A percentile compares a stretch with the other conserved stretches of the same genome.
phyloP scores from a whole-genome alignment of 2,888 invertebrate genomes.

The Cheilosia impressa region DNA sequence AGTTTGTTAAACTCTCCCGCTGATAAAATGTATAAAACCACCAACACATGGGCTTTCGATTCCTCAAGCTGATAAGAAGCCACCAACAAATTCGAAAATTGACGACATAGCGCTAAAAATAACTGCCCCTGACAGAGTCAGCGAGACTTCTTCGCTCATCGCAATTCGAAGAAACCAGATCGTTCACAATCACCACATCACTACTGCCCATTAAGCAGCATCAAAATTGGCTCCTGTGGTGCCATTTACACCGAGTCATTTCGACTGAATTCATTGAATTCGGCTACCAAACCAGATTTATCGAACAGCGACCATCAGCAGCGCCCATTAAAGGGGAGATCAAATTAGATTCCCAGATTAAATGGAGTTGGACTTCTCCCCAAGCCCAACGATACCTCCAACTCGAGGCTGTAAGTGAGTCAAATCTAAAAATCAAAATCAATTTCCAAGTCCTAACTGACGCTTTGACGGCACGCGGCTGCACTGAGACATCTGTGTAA shows the following conservation, averaged over 20 bases:
- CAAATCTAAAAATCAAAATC: constrained; percentile 16
- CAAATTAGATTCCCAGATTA: constrained; percentile 16
- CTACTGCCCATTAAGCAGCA: constrained; percentile 6
- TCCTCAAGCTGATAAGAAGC: constrained; percentile 10
- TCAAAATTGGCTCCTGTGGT: constrained; percentile 48
- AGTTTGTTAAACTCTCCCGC: constrained; percentile 27
- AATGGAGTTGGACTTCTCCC: background rate
- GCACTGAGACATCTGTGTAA: constrained; percentile 37
- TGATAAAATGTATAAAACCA: constrained; percentile 18
- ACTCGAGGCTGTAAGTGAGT: background rate
- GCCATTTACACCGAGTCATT: constrained; percentile 39
- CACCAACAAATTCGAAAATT: constrained; percentile 41
- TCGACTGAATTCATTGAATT: constrained; percentile 45
- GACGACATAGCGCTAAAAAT: constrained; percentile 28
- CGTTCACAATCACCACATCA: background rate
- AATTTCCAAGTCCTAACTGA: constrained; percentile 16
- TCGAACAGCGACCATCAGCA: constrained; percentile 9
- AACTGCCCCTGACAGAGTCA: constrained; percentile 16
- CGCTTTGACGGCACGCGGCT: constrained; percentile 9
- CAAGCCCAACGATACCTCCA: background rate
- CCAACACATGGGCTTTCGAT: constrained; percentile 10
- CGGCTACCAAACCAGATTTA: constrained; percentile 45
- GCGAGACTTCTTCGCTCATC: constrained; percentile 32
- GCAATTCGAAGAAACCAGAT: constrained; percentile 20
- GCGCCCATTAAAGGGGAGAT: constrained; percentile 12